phyloP scores from a whole-genome alignment of 1,140 invertebrate species.

The Luehdorfia chinensis region DNA sequence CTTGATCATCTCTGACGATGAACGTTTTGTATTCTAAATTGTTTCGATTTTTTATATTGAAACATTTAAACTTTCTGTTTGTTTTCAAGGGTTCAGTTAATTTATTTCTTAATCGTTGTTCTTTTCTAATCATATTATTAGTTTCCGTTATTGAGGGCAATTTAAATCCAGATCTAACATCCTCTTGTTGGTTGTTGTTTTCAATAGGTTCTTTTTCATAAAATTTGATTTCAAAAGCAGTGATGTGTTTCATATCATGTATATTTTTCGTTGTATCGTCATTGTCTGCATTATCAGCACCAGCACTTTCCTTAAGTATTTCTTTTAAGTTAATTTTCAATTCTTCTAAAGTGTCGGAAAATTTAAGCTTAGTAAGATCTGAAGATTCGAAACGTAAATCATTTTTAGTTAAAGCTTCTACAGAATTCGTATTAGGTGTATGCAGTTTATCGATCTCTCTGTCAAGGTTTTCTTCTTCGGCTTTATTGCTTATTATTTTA shows the following conservation, averaged over 20 bases:
- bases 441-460: conserved; percentile 43
- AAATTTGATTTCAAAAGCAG: conserved; percentile 48
- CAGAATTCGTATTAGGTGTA: conserved; percentile 56
- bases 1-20: conserved; percentile 44
- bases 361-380: conserved; percentile 26
- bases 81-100: conserved; percentile 26
- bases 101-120: conserved; percentile 26
- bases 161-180: conserved; percentile 24
- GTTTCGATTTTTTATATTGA: conserved; percentile 25
- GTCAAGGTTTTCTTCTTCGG: conserved; percentile 30
- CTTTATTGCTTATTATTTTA: conserved; percentile 44
- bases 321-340: conserved; percentile 57
- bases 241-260: conserved; percentile 62
- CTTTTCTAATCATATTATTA: conserved; percentile 34
- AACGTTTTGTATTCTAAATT: conserved; percentile 57
- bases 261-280: conserved; percentile 30
- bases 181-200: conserved; percentile 7
- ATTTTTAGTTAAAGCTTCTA: conserved; percentile 46
- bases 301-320: conserved; percentile 26
- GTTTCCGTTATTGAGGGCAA: conserved; percentile 57
- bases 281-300: background rate
- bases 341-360: conserved; percentile 53
- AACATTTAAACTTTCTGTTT: conserved; percentile 30
- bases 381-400: conserved; percentile 8
- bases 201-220: conserved; percentile 16